A percentile compares a stretch with the other conserved stretches of the same genome.
These are phyloP conservation scores for Ecdyonurus torrentis DNA, from an alignment of 2,888 invertebrate species.

Conservation along the genomic window DNA sequence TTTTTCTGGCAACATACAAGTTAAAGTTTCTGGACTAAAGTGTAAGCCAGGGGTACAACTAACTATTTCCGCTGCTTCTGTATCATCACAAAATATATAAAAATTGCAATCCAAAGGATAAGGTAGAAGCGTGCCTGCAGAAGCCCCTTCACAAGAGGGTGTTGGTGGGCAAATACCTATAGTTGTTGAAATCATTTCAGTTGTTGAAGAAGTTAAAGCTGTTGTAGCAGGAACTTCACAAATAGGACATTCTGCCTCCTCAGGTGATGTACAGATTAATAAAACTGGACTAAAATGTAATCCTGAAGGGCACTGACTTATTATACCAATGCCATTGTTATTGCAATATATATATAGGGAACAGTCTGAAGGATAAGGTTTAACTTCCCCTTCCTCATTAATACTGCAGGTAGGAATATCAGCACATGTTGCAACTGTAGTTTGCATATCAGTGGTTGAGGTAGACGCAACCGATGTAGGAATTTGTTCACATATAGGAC, in stretches of 20 bases:
- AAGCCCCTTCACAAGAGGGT: neutral
- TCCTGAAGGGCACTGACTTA: neutral
- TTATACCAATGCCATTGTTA: neutral
- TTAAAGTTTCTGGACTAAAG: neutral
- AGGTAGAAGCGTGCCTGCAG: neutral
- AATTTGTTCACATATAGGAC: neutral
- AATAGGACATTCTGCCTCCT: neutral
- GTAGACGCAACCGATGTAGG: no score
- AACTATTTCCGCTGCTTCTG: neutral
- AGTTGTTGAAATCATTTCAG: neutral
- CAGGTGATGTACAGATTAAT: neutral
- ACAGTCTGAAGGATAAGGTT: neutral
- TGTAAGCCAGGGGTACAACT: neutral
- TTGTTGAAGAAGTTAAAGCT: neutral
- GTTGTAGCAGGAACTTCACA: neutral
- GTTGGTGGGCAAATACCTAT: neutral
- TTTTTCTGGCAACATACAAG: neutral
- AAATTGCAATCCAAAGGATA: neutral
- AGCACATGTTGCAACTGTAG: neutral
- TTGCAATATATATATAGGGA: neutral
- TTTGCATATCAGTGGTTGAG: neutral
- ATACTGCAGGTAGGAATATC: neutral
- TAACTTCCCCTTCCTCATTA: neutral
- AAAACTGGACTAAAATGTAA: neutral
- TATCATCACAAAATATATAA: neutral